Base-by-base conservation (phyloP, 2,113 vertebrate genomes). In the Nothoprocta perdicaria region DNA sequence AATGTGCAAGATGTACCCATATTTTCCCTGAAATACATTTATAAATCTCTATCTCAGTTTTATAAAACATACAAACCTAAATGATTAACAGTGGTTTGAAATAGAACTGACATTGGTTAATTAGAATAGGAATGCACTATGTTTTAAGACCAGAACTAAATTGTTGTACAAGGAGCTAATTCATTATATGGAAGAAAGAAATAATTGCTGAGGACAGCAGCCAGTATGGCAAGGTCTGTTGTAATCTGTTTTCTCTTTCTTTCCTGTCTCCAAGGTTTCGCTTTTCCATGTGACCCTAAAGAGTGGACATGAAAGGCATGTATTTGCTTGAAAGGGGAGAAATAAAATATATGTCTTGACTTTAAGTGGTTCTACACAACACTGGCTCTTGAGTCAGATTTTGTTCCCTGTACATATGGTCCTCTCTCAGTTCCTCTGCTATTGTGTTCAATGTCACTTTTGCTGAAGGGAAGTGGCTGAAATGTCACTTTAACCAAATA, bases 321-420 rank as follows among this genome's bases (percentile, higher is more conserved):
- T 43, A 86, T 92, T 96, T 95, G n/a, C 71, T 85, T 87, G 86
- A 94, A 94, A 92, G 78, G 90, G 90, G 78, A 92, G 84, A 93
- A 89, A 79, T 94, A 87, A 89, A 92, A 92, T 90, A 80, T 91
- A 84, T 67, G 60, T 89, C 84, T 82, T 69, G 81, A 82, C 86
- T 95, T 95, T 84, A 86, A 92, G 84, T 87, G 81, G 72, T 40
- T 94, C 67, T 68, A 71, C 63, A 92, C 41, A 90, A 57, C 84
- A 73, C 58, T 77, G 41, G 33, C 80, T 86, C 80, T 89, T 75
- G 77, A 86, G 63, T 92, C 88, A 62, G 78, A 86, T 94, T 96
- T 95, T 86, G 89, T 76, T 90, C 61, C 84, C 88, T 92, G 88
- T 84, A 15, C 41, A 60, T 82, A 77, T 7, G 71, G 46, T 27